Base-by-base conservation (phyloP, 2,888 invertebrate genomes). In the Saturnia pavonia region DNA sequence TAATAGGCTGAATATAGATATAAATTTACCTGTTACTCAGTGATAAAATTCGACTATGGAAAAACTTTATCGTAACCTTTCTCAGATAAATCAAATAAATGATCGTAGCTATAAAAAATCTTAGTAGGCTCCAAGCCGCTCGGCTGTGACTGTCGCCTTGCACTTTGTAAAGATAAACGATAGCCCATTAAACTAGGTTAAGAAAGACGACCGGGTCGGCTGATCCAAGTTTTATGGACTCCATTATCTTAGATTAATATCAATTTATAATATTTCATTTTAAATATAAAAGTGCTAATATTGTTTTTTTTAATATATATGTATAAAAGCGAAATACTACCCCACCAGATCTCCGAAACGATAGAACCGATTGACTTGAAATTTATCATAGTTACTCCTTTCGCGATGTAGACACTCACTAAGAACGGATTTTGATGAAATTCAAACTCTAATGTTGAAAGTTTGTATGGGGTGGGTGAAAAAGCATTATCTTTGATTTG, bases 141-240 rank as follows among this genome's bases (percentile, higher is more conserved):
- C 68, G 48, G 70, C 72, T 73, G 68, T 68, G 69, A 69, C 72
- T 68, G 73, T 71, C 71, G 73, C 71, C 51, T 69, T 72, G 73
- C 73, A 73, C 76, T 77, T 80, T 75, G 78, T 77, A 77, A 79
- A 82, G 84, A 86, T 85, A 84, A 88, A 88, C 80, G 84, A 82
- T 76, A 67, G 74, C 71, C 80, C 80, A 78, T 79, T 81, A 79
- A 79, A 78, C 74, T 74, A 75, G 76, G 74, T 77, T 75, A 75
- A 77, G 77, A 77, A 74, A 74, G 72, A 77, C 74, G 75, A 75
- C 77, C 77, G 76, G 76, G 68, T 66, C 43, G 70, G 68, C 68
- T 54, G 69, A 75, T 76, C 71, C 77, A 73, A 75, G 71, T 82
- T 87, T 88, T 85, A 89, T 81, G 75, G 80, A 74, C 70, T 70